These are phyloP conservation scores for Neria commutata DNA, from an alignment of 2,888 invertebrate genomes.

Conservation along the genomic window DNA sequence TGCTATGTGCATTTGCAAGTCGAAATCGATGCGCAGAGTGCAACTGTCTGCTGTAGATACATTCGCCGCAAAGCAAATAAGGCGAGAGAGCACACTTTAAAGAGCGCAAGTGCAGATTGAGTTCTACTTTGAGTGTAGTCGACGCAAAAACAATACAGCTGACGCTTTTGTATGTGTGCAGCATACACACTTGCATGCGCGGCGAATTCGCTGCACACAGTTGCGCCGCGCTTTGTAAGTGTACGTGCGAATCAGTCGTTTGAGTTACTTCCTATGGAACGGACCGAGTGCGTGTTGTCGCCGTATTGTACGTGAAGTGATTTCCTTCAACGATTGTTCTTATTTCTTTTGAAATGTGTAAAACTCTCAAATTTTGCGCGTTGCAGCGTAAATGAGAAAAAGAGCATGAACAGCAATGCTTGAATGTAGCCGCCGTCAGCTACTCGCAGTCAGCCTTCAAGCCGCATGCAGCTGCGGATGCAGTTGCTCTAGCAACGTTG, in stretches of 20 bases:
- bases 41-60: background rate
- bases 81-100: background rate
- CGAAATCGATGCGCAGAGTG: background rate
- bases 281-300: constrained; percentile 29
- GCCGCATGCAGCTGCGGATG: background rate
- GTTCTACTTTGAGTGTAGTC: too few species aligned
- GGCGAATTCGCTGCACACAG: constrained; percentile 21
- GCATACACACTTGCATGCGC: background rate
- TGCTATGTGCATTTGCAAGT: background rate
- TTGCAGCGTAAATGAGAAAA: background rate
- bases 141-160: too few species aligned
- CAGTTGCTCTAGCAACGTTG: background rate
- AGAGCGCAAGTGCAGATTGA: too few species aligned
- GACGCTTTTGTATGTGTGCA: background rate
- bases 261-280: constrained; percentile 43
- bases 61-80: constrained; percentile 16
- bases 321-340: background rate
- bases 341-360: background rate
- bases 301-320: background rate
- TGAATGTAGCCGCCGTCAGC: background rate
- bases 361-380: background rate
- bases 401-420: background rate
- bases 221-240: constrained; percentile 22
- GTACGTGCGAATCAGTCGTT: constrained; percentile 41
- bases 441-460: background rate